Percentiles rank a stretch among this genome's conserved stretches.
These are phyloP conservation scores for Scaptomyza reducta DNA, from an alignment of 2,888 invertebrate species.

Conservation along the genomic window DNA sequence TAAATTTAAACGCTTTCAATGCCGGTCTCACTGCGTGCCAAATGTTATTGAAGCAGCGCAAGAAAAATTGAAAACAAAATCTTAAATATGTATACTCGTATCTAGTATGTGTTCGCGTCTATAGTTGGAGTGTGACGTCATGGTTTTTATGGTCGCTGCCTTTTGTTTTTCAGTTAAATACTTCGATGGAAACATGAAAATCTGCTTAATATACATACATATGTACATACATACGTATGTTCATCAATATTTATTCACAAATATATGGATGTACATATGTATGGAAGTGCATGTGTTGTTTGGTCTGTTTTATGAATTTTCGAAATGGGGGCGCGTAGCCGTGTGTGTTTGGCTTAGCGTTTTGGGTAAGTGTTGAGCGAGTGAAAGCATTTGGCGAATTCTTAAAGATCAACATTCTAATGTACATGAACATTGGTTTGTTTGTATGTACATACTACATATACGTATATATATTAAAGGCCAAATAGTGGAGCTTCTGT, in stretches of 20 bases:
- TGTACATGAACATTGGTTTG: neutral
- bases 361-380: conserved; percentile 48
- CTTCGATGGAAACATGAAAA: conserved; percentile 47
- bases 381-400: conserved; percentile 45
- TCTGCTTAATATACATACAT: conserved; percentile 16
- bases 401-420: conserved; percentile 21
- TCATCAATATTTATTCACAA: neutral
- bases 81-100: conserved; percentile 14
- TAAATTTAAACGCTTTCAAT: conserved; percentile 70
- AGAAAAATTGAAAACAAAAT: conserved; percentile 47
- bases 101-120: conserved; percentile 17
- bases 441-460: neutral
- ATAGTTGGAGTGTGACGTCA: conserved; percentile 56
- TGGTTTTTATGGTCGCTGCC: conserved; percentile 45
- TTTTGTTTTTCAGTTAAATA: conserved; percentile 53
- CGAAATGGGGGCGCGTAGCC: conserved; percentile 47
- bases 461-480: conserved; percentile 1
- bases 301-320: conserved; percentile 9
- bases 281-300: neutral
- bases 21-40: conserved; percentile 67
- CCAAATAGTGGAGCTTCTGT: conserved; percentile 6
- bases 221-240: neutral
- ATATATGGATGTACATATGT: neutral
- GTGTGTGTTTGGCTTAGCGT: conserved; percentile 15
- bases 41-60: conserved; percentile 67